A percentile compares a stretch with the other conserved stretches of the same genome.
phyloP scores from a whole-genome alignment of 2,113 vertebrate species.

The Calypte anna region DNA sequence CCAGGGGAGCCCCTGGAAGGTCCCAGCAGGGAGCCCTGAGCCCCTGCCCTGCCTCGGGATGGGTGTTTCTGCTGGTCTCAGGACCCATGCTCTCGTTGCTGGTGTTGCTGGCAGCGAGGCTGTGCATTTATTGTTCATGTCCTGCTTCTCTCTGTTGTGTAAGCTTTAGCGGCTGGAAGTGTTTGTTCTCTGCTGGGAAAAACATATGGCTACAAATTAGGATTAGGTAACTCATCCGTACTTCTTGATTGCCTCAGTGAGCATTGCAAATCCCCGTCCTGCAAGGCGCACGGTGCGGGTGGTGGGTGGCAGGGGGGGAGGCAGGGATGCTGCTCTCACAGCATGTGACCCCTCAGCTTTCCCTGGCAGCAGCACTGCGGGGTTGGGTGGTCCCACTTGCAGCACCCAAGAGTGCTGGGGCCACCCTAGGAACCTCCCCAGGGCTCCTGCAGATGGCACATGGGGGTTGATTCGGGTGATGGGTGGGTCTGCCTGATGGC shows the following conservation, averaged over 20 bases:
- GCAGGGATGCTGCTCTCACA: neutral
- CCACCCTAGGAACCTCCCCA: rapidly evolving
- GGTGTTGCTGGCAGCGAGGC: neutral
- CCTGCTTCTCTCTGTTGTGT: neutral
- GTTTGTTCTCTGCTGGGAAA: constrained; percentile 22
- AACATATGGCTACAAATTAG: constrained; percentile 28
- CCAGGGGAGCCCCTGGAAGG: neutral
- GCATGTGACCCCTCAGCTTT: neutral
- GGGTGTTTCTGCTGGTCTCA: too few relatives aligned
- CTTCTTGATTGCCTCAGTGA: neutral
- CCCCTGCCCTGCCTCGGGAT: rapidly evolving
- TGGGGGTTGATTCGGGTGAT: neutral
- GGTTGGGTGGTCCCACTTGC: neutral
- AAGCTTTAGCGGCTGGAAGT: constrained; percentile 26
- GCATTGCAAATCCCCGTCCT: neutral
- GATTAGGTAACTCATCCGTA: neutral
- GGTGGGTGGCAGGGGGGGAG: rapidly evolving
- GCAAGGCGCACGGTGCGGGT: neutral
- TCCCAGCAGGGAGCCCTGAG: neutral
- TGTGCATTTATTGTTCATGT: neutral
- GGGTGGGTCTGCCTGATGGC: neutral
- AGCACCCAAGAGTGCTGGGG: neutral
- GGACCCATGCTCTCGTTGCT: rapidly evolving
- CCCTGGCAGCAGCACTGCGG: too few relatives aligned
- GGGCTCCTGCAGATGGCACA: neutral